Evolutionary conservation across 2,888 invertebrate species (phyloP).

Genomic region (Ypsolopha scabrella): DNA sequence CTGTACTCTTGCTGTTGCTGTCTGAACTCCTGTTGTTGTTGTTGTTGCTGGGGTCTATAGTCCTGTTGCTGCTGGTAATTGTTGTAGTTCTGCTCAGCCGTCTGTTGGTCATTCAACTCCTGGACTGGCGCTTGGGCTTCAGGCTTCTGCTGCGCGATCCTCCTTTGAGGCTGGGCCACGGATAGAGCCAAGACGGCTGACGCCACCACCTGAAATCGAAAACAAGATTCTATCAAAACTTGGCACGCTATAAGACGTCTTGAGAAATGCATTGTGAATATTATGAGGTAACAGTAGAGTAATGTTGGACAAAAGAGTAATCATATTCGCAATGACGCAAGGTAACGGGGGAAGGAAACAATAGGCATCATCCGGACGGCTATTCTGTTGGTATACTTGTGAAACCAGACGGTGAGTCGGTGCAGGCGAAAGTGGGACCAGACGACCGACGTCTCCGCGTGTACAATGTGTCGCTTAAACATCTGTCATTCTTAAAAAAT

Average conservation of each 20-base stretch:
- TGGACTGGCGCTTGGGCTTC: conserved; percentile 19
- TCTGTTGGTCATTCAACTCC: conserved; percentile 37
- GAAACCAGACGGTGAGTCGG: conserved; percentile 46
- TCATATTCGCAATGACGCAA: conserved; percentile 62
- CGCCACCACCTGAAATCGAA: conserved; percentile 42
- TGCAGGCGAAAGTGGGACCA: conserved; percentile 61
- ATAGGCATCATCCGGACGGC: conserved; percentile 35
- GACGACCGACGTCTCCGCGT: conserved; percentile 35
- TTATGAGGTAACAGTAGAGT: conserved; percentile 9
- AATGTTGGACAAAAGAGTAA: conserved; percentile 55
- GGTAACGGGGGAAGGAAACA: conserved; percentile 60
- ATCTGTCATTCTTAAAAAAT: no score
- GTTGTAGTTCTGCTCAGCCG: conserved; percentile 50
- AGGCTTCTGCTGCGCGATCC: conserved; percentile 33
- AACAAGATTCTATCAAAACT: background rate
- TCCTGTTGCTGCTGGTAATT: conserved; percentile 33
- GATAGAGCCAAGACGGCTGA: conserved; percentile 45
- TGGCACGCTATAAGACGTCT: background rate
- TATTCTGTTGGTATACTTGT: conserved; percentile 43
- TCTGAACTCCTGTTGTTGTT: conserved; percentile 19
- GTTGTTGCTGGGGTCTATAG: conserved; percentile 24
- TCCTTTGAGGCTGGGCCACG: conserved; percentile 57
- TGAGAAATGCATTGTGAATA: background rate
- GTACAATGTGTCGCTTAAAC: no score
- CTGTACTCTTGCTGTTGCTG: conserved; percentile 52